These are phyloP conservation scores for Junco hyemalis DNA, from an alignment of 2,113 vertebrate genomes.

Conservation along the genomic window DNA sequence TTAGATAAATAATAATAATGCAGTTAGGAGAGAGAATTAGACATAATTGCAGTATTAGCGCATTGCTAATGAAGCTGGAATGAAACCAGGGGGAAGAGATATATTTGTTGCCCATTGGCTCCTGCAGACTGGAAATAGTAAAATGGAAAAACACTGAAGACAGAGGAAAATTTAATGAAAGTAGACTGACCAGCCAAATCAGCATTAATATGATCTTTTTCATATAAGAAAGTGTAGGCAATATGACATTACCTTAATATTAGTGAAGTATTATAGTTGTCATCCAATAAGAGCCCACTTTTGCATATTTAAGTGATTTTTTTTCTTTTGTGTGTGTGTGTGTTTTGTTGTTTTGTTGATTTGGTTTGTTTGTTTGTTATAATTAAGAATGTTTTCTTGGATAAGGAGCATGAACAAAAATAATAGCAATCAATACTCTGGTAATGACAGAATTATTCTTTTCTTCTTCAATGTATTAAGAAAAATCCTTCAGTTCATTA, in stretches of 20 bases:
- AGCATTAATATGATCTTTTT: not conserved
- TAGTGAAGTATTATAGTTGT: not conserved
- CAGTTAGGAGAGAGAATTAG: not conserved
- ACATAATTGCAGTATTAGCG: conserved; percentile 16
- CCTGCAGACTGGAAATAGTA: not conserved
- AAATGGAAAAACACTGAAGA: not conserved
- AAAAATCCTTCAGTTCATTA: not conserved
- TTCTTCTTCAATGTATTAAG: not conserved
- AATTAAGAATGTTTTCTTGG: not conserved
- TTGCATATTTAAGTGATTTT: not conserved
- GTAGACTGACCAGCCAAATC: not conserved
- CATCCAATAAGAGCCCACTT: not conserved
- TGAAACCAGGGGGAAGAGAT: conserved; percentile 43
- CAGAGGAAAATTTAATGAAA: conserved; percentile 31
- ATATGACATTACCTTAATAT: not conserved
- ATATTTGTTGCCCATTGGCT: conserved; percentile 36
- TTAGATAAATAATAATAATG: conserved; percentile 51
- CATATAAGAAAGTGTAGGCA: not conserved
- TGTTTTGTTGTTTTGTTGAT: not conserved
- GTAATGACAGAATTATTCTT: not conserved
- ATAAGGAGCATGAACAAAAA: not conserved
- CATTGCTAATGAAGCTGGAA: conserved; percentile 44
- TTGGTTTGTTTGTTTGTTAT: not conserved
- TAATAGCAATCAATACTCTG: not conserved
- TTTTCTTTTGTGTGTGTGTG: not conserved